A percentile compares a stretch with the other conserved stretches of the same genome.
These are phyloP conservation scores for Oophaga sylvatica DNA, from an alignment of 2,797 vertebrate species.

Conservation along the genomic window DNA sequence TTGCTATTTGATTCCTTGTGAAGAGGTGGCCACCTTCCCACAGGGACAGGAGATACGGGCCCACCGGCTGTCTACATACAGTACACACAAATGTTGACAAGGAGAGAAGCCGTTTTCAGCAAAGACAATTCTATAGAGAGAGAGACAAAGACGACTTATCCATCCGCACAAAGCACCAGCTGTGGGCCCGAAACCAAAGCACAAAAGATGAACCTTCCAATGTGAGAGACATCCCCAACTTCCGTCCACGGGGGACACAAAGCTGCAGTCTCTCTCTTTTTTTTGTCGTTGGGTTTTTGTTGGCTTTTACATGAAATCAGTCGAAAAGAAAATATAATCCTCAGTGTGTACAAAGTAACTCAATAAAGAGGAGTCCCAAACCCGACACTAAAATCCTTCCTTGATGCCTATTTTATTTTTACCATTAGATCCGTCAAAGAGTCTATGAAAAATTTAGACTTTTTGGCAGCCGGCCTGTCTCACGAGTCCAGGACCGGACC, in stretches of 20 bases:
- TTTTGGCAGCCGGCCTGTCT: neutral
- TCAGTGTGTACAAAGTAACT: neutral
- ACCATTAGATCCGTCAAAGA: constrained; percentile 6
- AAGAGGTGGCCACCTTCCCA: neutral
- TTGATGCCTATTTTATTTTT: neutral
- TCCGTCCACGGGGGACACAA: constrained; percentile 18
- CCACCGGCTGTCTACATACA: neutral
- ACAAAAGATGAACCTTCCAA: constrained; percentile 34
- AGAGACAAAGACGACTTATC: neutral
- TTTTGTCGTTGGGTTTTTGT: neutral
- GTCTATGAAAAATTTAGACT: neutral
- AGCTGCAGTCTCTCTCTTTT: neutral
- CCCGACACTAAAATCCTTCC: neutral
- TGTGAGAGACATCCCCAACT: constrained; percentile 12
- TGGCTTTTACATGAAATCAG: constrained; percentile 22
- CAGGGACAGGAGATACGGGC: neutral
- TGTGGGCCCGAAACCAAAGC: constrained; percentile 18
- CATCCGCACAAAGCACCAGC: constrained; percentile 39
- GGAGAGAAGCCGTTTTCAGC: constrained; percentile 32
- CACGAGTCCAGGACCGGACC: too few species aligned
- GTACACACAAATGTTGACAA: constrained; percentile 35
- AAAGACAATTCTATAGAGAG: constrained; percentile 20
- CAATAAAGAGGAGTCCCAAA: neutral
- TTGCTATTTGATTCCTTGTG: neutral
- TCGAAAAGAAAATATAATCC: constrained; percentile 26